Conservation (phyloP, 1,140 invertebrate species). For the Homarus americanus region DNA sequence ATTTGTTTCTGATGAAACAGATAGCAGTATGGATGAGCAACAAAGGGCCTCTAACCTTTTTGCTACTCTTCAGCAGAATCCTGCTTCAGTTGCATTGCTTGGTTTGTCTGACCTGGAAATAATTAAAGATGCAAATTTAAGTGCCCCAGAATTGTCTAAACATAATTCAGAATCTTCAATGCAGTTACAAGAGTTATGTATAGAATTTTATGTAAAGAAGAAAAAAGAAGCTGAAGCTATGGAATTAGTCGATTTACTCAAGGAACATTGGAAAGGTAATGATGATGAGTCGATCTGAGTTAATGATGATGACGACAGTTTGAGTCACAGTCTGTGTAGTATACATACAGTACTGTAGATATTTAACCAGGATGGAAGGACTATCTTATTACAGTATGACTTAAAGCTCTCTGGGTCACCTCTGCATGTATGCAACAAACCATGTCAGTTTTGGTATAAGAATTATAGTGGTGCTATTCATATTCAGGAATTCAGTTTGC, state of each 20-base stretch:
- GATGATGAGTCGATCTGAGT: not conserved
- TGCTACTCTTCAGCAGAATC: constrained; percentile 52
- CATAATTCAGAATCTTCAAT: constrained; percentile 42
- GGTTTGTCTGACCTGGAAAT: constrained; percentile 62
- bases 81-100: constrained; percentile 60
- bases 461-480: too few species aligned
- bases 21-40: constrained; percentile 31
- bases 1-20: constrained; percentile 52
- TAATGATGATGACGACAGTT: not conserved
- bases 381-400: not conserved
- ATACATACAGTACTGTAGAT: not conserved
- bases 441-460: too few species aligned
- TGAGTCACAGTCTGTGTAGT: not conserved
- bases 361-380: not conserved
- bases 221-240: constrained; percentile 69
- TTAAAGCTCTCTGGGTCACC: not conserved
- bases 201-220: constrained; percentile 71
- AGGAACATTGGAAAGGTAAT: constrained; percentile 63
- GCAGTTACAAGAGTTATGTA: constrained; percentile 62
- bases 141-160: constrained; percentile 37
- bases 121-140: constrained; percentile 65
- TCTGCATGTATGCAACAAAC: too few species aligned
- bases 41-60: constrained; percentile 46
- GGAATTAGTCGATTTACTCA: constrained; percentile 64
- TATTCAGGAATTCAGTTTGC: too few species aligned